Conservation (phyloP, 2,113 vertebrate species). For the Passer domesticus region DNA sequence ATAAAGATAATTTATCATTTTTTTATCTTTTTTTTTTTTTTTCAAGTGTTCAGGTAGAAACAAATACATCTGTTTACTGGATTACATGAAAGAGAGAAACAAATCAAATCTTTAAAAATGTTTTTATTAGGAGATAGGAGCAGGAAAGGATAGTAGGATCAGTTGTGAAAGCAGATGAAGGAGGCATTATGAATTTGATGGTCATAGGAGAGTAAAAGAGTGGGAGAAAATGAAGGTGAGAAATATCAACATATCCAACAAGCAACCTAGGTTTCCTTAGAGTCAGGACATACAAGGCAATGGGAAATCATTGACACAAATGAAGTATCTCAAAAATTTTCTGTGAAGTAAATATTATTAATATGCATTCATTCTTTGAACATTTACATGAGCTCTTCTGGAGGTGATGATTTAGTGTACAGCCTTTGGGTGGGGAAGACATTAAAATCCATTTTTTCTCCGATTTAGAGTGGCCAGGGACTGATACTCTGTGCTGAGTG, state of each 20-base stretch:
- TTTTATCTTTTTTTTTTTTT: background rate
- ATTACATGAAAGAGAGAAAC: background rate
- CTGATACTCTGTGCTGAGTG: background rate
- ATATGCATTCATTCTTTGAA: background rate
- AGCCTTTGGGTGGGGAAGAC: background rate
- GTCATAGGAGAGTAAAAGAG: background rate
- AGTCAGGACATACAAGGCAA: background rate
- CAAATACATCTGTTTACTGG: background rate
- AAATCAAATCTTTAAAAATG: background rate
- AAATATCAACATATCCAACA: background rate
- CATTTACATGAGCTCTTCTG: background rate
- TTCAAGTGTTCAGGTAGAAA: background rate
- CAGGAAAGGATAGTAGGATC: background rate
- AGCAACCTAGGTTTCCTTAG: background rate
- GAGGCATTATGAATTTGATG: background rate
- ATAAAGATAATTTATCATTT: background rate
- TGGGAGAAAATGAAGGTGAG: background rate
- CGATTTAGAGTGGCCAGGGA: background rate
- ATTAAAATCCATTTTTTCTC: background rate
- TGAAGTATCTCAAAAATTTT: background rate
- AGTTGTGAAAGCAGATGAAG: background rate
- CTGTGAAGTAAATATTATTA: background rate
- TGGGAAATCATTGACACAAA: background rate
- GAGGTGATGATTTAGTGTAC: background rate
- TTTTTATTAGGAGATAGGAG: background rate